Evolutionary conservation across 2,888 invertebrate genomes (phyloP).

Genomic region (Platycnemis pennipes): DNA sequence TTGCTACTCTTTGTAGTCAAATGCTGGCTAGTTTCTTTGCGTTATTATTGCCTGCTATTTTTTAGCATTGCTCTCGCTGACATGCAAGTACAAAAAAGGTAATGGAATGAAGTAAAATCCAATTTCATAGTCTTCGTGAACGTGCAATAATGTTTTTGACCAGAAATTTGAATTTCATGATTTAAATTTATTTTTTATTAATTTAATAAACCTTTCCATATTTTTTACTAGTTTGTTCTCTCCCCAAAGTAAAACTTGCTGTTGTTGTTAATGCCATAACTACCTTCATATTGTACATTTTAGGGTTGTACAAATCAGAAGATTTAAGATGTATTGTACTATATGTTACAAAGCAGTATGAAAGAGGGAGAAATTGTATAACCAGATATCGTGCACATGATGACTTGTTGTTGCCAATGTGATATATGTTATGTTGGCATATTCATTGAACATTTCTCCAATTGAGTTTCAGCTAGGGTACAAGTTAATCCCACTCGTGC

Average conservation of each 20-base stretch:
- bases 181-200: slow-evolving; percentile 38
- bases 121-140: slow-evolving; percentile 18
- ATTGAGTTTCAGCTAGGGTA: slow-evolving; percentile 31
- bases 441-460: not conserved
- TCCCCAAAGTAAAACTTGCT: slow-evolving; percentile 19
- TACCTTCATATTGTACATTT: slow-evolving; percentile 54
- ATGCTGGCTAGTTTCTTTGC: not conserved
- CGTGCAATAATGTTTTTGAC: slow-evolving; percentile 28
- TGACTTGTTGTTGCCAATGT: slow-evolving; percentile 49
- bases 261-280: slow-evolving; percentile 54
- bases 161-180: slow-evolving; percentile 20
- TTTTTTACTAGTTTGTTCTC: slow-evolving; percentile 33
- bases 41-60: not conserved
- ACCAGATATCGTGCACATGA: slow-evolving; percentile 28
- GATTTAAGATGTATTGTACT: not conserved
- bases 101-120: slow-evolving; percentile 22
- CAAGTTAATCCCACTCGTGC: slow-evolving; percentile 28
- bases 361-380: slow-evolving; percentile 52
- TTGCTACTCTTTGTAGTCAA: not conserved
- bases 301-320: slow-evolving; percentile 60
- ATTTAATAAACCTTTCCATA: not conserved
- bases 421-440: slow-evolving; percentile 24
- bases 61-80: slow-evolving; percentile 12
- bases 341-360: slow-evolving; percentile 33
- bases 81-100: slow-evolving; percentile 57